Conservation (phyloP, 2,113 vertebrate genomes). For the Corvus cornix region DNA sequence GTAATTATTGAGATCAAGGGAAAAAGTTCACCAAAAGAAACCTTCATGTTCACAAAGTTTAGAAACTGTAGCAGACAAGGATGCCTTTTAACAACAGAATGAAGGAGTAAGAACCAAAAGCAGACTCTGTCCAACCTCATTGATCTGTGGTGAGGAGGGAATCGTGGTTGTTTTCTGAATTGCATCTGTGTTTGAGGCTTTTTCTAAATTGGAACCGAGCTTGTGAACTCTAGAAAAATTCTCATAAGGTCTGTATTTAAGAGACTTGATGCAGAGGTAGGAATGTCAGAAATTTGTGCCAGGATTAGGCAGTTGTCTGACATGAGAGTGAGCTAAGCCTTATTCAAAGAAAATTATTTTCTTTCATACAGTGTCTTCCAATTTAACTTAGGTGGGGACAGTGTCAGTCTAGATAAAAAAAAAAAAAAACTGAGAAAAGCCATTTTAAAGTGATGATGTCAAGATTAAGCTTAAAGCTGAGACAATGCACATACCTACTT, state of each 20-base stretch:
- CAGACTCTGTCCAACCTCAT: neutral
- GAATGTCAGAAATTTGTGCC: neutral
- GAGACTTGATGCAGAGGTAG: neutral
- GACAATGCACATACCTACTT: neutral
- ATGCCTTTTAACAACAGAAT: neutral
- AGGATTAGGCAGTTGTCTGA: neutral
- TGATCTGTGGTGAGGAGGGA: neutral
- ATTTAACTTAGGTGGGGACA: neutral
- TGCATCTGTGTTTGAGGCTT: neutral
- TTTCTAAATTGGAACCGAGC: neutral
- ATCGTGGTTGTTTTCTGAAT: rapidly evolving
- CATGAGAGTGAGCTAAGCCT: neutral
- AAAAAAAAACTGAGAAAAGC: neutral
- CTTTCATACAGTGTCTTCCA: neutral
- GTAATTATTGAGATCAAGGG: neutral
- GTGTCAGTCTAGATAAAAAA: neutral
- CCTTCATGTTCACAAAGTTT: neutral
- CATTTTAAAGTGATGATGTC: neutral
- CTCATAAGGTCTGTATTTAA: rapidly evolving
- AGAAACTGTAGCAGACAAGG: neutral
- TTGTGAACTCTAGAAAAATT: neutral
- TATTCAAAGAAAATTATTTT: neutral
- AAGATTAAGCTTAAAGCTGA: neutral
- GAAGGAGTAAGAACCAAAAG: neutral
- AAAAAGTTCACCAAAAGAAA: neutral